phyloP scores from a whole-genome alignment of 2,113 vertebrate species.

The Nettapus auritus region DNA sequence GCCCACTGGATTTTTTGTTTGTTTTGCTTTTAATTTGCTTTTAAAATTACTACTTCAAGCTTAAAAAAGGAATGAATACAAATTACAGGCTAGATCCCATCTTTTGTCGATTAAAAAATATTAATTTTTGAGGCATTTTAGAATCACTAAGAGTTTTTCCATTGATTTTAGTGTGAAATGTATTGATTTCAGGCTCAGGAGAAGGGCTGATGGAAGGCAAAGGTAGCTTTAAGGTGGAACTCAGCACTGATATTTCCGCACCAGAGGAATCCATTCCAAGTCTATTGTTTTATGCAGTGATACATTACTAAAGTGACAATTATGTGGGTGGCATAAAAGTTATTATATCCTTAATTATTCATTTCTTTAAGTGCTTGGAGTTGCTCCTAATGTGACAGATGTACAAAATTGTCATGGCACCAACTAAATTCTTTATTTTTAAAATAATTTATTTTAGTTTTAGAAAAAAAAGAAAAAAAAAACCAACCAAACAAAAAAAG shows the following conservation, averaged over 20 bases:
- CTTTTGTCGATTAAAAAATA: not conserved
- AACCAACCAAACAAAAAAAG: not conserved
- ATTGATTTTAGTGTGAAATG: not conserved
- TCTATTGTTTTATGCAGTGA: not conserved
- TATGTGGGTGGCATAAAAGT: not conserved
- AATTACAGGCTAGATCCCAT: not conserved
- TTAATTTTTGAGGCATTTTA: not conserved
- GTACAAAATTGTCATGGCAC: not conserved
- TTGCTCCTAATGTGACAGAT: conserved; percentile 4
- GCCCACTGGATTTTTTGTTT: not conserved
- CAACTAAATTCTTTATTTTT: not conserved
- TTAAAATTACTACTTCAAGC: not conserved
- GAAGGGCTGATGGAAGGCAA: not conserved
- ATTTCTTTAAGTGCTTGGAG: not conserved
- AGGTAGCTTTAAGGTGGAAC: not conserved
- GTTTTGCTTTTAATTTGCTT: not conserved
- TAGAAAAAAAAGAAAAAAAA: not conserved
- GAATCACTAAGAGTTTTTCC: not conserved
- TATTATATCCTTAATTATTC: not conserved
- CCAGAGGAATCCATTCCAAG: not conserved
- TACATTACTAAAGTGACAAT: not conserved
- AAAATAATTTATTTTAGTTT: not conserved
- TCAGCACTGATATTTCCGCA: not conserved
- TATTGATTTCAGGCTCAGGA: not conserved
- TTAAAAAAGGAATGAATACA: not conserved